Evolutionary conservation across 2,113 vertebrate species (phyloP).

Genomic region (Choloepus hoffmanni): DNA sequence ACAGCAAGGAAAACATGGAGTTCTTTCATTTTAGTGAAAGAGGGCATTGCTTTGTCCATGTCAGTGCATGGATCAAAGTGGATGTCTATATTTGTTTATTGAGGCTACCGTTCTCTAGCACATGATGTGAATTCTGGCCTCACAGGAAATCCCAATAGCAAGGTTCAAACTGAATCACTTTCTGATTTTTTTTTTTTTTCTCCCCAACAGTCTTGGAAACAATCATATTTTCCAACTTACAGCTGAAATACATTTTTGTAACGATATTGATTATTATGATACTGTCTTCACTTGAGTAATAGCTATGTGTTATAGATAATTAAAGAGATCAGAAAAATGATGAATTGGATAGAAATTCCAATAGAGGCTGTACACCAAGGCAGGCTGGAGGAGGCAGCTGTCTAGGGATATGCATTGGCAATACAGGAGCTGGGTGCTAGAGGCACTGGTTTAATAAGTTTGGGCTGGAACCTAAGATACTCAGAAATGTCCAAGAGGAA

Average conservation of each 20-base stretch:
- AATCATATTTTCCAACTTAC: conserved; percentile 2
- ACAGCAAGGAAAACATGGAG: neutral
- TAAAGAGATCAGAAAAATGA: neutral
- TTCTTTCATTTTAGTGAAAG: neutral
- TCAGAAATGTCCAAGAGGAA: neutral
- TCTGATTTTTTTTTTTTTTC: neutral
- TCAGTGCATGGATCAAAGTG: neutral
- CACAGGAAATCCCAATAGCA: neutral
- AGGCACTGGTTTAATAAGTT: neutral
- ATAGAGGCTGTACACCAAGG: neutral
- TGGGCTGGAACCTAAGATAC: neutral
- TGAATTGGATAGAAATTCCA: neutral
- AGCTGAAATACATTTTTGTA: neutral
- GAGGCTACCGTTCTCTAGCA: neutral
- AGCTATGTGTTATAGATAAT: neutral
- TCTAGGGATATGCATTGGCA: fast-evolving
- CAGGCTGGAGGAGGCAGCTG: neutral
- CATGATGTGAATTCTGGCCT: neutral
- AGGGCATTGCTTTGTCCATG: neutral
- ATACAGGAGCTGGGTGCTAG: neutral
- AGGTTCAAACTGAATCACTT: conserved; percentile 23
- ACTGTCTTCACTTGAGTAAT: neutral
- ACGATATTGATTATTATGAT: neutral
- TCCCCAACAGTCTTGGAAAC: neutral
- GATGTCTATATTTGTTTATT: neutral